phyloP scores from a whole-genome alignment of 2,888 invertebrate genomes.

The Portevinia maculata region DNA sequence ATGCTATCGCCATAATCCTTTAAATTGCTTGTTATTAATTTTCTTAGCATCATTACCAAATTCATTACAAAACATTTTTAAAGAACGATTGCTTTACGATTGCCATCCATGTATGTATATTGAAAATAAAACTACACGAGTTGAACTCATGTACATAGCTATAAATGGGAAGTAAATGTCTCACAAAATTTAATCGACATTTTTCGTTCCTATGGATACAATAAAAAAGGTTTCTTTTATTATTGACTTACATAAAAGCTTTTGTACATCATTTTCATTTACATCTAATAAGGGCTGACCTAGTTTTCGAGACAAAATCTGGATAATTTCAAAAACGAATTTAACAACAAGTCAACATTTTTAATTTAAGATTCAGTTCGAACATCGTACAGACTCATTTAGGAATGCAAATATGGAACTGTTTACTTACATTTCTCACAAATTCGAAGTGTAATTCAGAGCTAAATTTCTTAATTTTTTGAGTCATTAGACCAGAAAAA shows the following conservation, averaged over 20 bases:
- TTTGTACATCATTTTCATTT: slow-evolving; percentile 34
- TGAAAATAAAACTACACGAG: background rate
- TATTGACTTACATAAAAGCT: slow-evolving; percentile 25
- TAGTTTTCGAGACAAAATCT: slow-evolving; percentile 11
- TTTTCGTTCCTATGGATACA: slow-evolving; percentile 31
- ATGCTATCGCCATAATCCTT: too few relatives aligned
- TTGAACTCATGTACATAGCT: slow-evolving; percentile 18
- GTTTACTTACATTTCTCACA: background rate
- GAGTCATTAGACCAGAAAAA: slow-evolving; percentile 54
- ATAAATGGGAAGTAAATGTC: slow-evolving; percentile 45
- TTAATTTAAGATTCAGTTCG: slow-evolving; percentile 6
- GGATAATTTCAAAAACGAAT: slow-evolving; percentile 9
- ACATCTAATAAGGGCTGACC: slow-evolving; percentile 24
- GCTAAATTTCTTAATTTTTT: slow-evolving; percentile 57
- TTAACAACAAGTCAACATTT: slow-evolving; percentile 16
- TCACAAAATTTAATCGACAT: slow-evolving; percentile 32
- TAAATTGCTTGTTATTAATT: too few relatives aligned
- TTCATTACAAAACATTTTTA: too few relatives aligned
- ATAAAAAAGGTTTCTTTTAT: slow-evolving; percentile 38
- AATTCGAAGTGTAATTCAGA: background rate
- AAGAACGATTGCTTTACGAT: too few relatives aligned
- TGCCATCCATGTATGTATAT: background rate
- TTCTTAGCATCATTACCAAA: too few relatives aligned
- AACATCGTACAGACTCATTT: background rate
- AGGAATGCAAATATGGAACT: background rate